These are phyloP conservation scores for Lycorma delicatula DNA, from an alignment of 1,140 invertebrate genomes.

Conservation along the genomic window DNA sequence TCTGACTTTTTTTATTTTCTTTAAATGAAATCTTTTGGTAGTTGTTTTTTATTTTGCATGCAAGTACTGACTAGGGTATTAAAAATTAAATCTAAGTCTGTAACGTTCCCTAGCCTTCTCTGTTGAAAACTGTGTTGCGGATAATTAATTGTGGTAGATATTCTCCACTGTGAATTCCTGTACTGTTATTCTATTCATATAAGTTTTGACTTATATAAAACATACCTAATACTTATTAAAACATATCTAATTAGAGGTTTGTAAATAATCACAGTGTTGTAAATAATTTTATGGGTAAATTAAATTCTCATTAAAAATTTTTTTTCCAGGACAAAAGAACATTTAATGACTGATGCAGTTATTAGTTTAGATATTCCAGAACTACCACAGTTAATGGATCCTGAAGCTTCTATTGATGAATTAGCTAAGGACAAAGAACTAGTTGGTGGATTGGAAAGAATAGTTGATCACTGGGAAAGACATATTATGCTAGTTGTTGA, in stretches of 20 bases:
- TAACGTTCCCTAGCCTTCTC: no score
- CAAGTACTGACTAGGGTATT: no score
- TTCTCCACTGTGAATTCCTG: background rate
- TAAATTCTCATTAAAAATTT: background rate
- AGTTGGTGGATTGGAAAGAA: slow-evolving; percentile 49
- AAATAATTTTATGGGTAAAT: background rate
- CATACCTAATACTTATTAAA: slow-evolving; percentile 12
- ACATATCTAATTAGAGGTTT: slow-evolving; percentile 32
- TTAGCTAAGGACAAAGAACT: slow-evolving; percentile 42
- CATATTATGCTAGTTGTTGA: slow-evolving; percentile 50
- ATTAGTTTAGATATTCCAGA: slow-evolving; percentile 52
- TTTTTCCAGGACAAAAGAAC: slow-evolving; percentile 49
- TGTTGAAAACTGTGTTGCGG: no score
- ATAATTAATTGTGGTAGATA: no score
- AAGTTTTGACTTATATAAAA: background rate
- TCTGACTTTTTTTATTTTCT: no score
- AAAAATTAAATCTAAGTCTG: no score
- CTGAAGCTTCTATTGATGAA: slow-evolving; percentile 36
- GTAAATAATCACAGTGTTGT: slow-evolving; percentile 24
- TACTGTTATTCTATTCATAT: background rate
- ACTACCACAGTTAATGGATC: slow-evolving; percentile 37
- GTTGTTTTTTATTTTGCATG: no score
- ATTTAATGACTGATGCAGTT: slow-evolving; percentile 48
- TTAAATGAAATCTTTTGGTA: no score
- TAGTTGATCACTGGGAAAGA: slow-evolving; percentile 51